These are phyloP conservation scores for Sarcophaga peregrina DNA, from an alignment of 1,140 invertebrate species.

Conservation along the genomic window DNA sequence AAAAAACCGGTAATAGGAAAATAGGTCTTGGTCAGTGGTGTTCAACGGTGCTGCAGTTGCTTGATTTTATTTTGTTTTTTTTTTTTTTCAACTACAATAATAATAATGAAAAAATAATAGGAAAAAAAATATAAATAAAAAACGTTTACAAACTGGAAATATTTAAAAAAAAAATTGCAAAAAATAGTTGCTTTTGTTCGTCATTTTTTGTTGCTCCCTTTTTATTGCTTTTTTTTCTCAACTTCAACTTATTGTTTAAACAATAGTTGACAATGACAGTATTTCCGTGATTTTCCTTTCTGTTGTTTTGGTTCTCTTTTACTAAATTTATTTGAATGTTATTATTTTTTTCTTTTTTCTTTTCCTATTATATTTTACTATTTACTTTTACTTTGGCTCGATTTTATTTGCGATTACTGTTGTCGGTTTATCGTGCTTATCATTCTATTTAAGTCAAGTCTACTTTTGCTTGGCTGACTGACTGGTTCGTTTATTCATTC, in stretches of 20 bases:
- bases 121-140: not conserved
- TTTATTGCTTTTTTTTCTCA: constrained; percentile 14
- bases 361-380: not conserved
- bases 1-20: constrained; percentile 2
- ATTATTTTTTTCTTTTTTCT: not conserved
- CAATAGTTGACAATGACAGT: constrained; percentile 40
- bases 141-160: not conserved
- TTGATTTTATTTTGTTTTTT: not conserved
- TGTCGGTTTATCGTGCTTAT: constrained; percentile 18
- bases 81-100: no score
- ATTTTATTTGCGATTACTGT: constrained; percentile 9
- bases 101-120: not conserved
- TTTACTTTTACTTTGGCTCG: not conserved
- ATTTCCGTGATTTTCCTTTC: constrained; percentile 34
- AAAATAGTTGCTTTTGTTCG: no score
- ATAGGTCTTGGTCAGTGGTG: constrained; percentile 38
- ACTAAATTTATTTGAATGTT: not conserved
- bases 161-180: no score
- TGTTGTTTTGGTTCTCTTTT: not conserved
- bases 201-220: not conserved
- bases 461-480: constrained; percentile 16
- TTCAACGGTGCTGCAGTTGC: not conserved
- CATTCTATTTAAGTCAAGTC: constrained; percentile 40
- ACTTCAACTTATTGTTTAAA: constrained; percentile 33
- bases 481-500: not conserved